Conservation (phyloP, 92 coral and sea anemone species). For the Epizoanthus ramosus region DNA sequence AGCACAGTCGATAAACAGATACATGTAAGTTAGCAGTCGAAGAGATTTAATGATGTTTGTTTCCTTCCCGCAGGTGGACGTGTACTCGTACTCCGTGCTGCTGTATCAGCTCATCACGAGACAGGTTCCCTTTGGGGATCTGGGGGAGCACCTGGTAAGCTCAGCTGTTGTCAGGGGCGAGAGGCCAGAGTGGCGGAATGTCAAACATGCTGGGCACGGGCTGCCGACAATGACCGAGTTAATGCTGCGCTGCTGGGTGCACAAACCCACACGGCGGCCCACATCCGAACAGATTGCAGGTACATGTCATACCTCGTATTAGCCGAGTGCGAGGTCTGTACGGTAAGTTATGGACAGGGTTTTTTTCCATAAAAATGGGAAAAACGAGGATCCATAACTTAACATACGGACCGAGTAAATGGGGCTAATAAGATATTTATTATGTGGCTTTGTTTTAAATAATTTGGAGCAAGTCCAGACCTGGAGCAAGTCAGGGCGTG, state of each 20-base stretch:
- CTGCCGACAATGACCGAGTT: slow-evolving; percentile 87
- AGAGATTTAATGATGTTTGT: too few relatives aligned
- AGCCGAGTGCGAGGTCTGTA: too few relatives aligned
- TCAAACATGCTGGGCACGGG: slow-evolving; percentile 65
- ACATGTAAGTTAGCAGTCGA: too few relatives aligned
- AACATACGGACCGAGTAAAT: too few relatives aligned
- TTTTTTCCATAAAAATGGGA: too few relatives aligned
- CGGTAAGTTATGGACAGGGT: too few relatives aligned
- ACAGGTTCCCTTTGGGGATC: slow-evolving; percentile 67
- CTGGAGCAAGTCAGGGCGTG: too few relatives aligned
- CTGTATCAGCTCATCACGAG: slow-evolving; percentile 87
- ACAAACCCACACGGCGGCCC: slow-evolving; percentile 82
- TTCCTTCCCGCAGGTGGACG: slow-evolving; percentile 67
- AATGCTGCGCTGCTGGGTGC: slow-evolving; percentile 83
- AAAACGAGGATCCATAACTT: too few relatives aligned
- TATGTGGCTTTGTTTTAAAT: too few relatives aligned
- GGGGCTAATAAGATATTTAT: too few relatives aligned
- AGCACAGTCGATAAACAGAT: too few relatives aligned
- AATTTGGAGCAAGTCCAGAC: too few relatives aligned
- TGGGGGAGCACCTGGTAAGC: slow-evolving; percentile 65
- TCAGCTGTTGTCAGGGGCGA: slow-evolving; percentile 74
- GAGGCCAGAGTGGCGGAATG: slow-evolving; percentile 78
- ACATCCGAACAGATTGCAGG: slow-evolving; percentile 65
- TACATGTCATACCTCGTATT: background rate
- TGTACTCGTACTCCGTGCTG: slow-evolving; percentile 87